Percentiles rank a stretch among this genome's conserved stretches.
phyloP scores from a whole-genome alignment of 2,797 vertebrate genomes.

The Sphenodon punctatus region DNA sequence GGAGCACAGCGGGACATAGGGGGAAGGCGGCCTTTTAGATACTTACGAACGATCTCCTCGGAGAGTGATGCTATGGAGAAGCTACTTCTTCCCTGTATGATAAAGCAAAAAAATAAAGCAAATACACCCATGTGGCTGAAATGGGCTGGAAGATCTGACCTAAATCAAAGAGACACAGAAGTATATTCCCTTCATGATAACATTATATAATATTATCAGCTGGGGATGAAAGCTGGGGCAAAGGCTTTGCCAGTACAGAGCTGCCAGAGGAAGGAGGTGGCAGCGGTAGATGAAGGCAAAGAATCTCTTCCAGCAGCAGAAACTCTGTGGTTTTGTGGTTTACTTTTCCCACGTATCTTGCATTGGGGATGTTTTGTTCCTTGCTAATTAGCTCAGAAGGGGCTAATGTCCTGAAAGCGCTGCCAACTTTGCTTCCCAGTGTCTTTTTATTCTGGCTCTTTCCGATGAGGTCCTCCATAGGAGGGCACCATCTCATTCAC shows the following conservation, averaged over 20 bases:
- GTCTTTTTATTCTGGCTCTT: not conserved
- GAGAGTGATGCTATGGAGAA: not conserved
- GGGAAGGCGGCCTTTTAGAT: too few species aligned
- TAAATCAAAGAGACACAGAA: not conserved
- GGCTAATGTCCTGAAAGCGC: slow-evolving; percentile 26
- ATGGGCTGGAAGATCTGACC: fast-evolving
- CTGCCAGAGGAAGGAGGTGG: not conserved
- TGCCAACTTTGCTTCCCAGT: not conserved
- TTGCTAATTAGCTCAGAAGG: not conserved
- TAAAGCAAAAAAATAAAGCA: not conserved
- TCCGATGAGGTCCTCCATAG: not conserved
- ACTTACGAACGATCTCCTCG: not conserved
- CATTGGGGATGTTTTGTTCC: not conserved
- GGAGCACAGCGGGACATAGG: too few species aligned
- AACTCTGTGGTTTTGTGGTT: not conserved
- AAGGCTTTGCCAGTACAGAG: not conserved
- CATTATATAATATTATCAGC: fast-evolving
- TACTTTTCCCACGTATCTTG: slow-evolving; percentile 21
- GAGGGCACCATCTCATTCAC: too few species aligned
- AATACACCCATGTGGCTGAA: not conserved
- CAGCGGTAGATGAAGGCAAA: not conserved
- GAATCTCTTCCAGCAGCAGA: not conserved
- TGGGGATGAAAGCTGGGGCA: not conserved
- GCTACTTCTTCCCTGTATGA: not conserved
- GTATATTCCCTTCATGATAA: not conserved